Base-by-base conservation (phyloP, 2,113 vertebrate species). In the Capreolus pygargus region DNA sequence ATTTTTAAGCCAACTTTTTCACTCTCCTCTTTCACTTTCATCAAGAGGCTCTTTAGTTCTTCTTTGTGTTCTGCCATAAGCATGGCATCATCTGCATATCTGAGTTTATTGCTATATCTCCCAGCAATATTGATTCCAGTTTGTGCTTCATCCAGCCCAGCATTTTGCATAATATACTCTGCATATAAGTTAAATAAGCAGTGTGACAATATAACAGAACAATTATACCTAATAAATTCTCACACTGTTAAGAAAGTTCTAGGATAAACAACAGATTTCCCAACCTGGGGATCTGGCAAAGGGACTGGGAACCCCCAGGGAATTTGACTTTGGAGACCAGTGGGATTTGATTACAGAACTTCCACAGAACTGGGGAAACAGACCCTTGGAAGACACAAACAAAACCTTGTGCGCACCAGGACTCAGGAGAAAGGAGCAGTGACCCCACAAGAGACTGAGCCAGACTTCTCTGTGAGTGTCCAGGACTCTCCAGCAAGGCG, bases 211-310 rank as follows among this genome's bases (percentile, higher is more conserved):
- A n/a, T 19, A 67, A 16, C 33, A 67, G 61, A 67, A 67, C 61
- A 67, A 67, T 11, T 70, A 70, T 36, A 70, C n/a, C n/a, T 70
- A 70, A 36, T 36, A 36, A 11, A 36, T 70, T 70, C 19, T 70
- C 9, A 5, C 64, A 21, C 17, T 21, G n/a, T 70, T 70, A 70
- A 36, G n/a, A 70, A 70, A 70, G 64, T 36, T 19, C 4, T 70
- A 70, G 64, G n/a, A 70, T 0, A 0, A 36, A 70, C 17, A 21
- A 12, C 64, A 70, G 4, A 36, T 70, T 70, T 36, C n/a, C n/a
- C 64, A 70, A 70, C n/a, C n/a, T 36, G 9, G 64, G 64, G 17
- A 36, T 70, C 64, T 36, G n/a, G n/a, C 8, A 70, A 36, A 70
- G 17, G 64, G 17, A 21, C 64, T 70, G 8, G 64, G 19, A 11